Base-by-base conservation (phyloP, 2,888 invertebrate species). In the Polydrusus pterygomalis region DNA sequence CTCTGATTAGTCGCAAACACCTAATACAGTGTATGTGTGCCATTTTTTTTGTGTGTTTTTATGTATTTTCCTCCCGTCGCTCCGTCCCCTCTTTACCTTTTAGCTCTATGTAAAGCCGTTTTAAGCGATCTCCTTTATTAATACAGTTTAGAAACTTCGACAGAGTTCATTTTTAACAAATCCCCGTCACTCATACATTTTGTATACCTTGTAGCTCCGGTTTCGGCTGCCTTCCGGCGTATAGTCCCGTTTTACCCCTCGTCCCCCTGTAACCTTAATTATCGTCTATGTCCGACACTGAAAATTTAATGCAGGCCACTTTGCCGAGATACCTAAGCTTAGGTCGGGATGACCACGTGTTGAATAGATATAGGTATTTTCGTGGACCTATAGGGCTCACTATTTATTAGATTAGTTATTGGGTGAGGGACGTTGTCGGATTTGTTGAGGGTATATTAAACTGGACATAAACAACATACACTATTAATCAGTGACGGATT, bases 271-370 rank as follows among this genome's bases (percentile, higher is more conserved):
- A 45, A 54, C 75, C 70, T 49, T 75, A 71, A 75, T 75, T 75
- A 75, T 58, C 65, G 47, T 67, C 67, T 25, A 34, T 43, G 70
- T 60, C 65, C 75, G 62, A 75, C 62, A 75, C 43, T 75, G 75
- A 75, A 75, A 75, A 70, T 75, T 75, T 75, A 75, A 75, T 75
- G 62, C 72, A 34, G 60, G 56, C 69, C 70, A 74, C 75, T 75
- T 75, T 70, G 60, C 70, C 51, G 58, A 47, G 70, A 70, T 70
- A 58, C 64, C 70, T 58, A 18, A 64, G 34, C 54, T 60, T 54
- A 30, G 49, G 63, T 49, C 47, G 47, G 18, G 25, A 17, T 34
- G 68, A 69, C 74, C 69, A 74, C 74, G 74, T 74, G 74, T 74
- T 74, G 74, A 74, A 74, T 74, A 69, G 69, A 74, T 74, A 49